A percentile compares a stretch with the other conserved stretches of the same genome.
Conservation (phyloP, 2,888 invertebrate species). For the Lepidocyrtoides sp. region DNA sequence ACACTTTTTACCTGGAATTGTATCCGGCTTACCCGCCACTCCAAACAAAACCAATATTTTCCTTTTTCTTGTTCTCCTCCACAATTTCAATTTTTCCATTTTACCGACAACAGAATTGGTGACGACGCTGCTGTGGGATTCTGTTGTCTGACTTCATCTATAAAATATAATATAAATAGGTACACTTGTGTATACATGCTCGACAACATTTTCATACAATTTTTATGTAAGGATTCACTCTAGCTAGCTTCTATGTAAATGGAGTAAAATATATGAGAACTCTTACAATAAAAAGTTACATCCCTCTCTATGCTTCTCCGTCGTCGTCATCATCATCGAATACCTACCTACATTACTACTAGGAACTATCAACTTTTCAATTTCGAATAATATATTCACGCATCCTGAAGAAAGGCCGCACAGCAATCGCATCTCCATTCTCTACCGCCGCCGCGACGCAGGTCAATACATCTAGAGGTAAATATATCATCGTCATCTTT, state of each 20-base stretch:
- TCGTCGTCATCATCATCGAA: not conserved
- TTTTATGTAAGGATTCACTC: not conserved
- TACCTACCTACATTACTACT: not conserved
- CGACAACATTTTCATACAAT: not conserved
- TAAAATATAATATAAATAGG: no score
- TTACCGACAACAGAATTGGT: not conserved
- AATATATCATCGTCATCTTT: conserved; percentile 51
- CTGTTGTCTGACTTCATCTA: not conserved
- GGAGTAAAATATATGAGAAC: not conserved
- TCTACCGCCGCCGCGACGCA: no score
- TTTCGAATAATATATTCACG: conserved; percentile 40
- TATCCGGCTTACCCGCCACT: not conserved
- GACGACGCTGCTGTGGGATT: not conserved
- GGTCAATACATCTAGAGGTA: conserved; percentile 65
- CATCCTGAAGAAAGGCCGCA: not conserved
- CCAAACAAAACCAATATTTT: not conserved
- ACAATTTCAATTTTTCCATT: not conserved
- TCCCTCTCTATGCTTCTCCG: not conserved
- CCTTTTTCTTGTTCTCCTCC: no score
- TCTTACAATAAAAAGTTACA: no score
- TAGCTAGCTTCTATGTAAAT: not conserved
- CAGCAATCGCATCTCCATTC: not conserved
- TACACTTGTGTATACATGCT: no score
- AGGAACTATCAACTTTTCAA: conserved; percentile 41
- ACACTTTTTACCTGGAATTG: not conserved